A percentile compares a stretch with the other conserved stretches of the same genome.
phyloP scores from a whole-genome alignment of 92 coral and sea anemone genomes.

The Parazoanthus swiftii region DNA sequence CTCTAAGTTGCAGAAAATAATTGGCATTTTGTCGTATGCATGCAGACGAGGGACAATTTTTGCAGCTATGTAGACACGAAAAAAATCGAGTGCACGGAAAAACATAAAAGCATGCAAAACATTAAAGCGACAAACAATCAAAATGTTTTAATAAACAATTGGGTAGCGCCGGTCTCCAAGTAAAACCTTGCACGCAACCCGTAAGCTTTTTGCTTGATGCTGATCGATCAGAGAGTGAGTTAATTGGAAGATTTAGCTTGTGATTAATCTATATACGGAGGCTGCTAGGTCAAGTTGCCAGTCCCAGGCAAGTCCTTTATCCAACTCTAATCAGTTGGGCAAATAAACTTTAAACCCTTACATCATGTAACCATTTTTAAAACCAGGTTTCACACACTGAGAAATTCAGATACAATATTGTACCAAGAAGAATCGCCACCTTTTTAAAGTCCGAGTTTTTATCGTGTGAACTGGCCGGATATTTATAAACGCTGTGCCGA shows the following conservation, averaged over 20 bases:
- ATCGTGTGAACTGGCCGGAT: background rate
- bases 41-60: background rate
- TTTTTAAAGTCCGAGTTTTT: too few species aligned
- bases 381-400: background rate
- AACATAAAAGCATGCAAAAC: background rate
- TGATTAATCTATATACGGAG: background rate
- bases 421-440: background rate
- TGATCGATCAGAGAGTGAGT: background rate
- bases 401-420: too few species aligned
- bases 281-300: background rate
- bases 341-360: background rate
- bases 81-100: background rate
- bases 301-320: background rate
- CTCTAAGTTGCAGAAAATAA: too few species aligned
- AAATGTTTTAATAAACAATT: too few species aligned
- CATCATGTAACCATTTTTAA: background rate
- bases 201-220: background rate
- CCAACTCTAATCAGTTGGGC: background rate
- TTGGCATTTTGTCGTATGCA: too few species aligned
- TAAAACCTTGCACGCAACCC: background rate
- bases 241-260: background rate
- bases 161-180: background rate
- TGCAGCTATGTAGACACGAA: background rate
- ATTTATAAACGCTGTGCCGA: background rate
- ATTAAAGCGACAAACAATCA: background rate